Evolutionary conservation across 2,797 vertebrate genomes (phyloP).

Genomic region (Lithobates pipiens): DNA sequence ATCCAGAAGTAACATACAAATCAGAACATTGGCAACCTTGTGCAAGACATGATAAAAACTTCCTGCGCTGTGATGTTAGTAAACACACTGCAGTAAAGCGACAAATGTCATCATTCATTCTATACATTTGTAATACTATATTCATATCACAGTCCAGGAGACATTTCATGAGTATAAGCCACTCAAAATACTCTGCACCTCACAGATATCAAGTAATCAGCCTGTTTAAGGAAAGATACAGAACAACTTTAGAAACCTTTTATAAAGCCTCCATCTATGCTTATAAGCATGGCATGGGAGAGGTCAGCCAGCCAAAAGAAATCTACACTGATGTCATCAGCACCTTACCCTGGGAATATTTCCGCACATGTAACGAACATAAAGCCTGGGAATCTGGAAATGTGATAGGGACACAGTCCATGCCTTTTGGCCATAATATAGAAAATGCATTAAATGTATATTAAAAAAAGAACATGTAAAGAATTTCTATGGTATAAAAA

Average conservation of each 20-base stretch:
- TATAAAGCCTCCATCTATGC: constrained; percentile 54
- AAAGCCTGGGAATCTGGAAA: constrained; percentile 63
- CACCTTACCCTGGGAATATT: constrained; percentile 63
- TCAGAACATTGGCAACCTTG: too few relatives aligned
- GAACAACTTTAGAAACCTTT: constrained; percentile 46
- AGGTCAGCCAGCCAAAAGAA: constrained; percentile 60
- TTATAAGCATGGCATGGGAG: constrained; percentile 62
- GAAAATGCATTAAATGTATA: constrained; percentile 19
- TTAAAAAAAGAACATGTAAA: constrained; percentile 28
- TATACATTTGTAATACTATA: constrained; percentile 28
- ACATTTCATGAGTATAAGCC: constrained; percentile 5
- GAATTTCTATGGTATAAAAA: constrained; percentile 19
- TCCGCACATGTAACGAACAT: constrained; percentile 59
- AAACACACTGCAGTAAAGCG: background rate
- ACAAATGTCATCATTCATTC: constrained; percentile 4
- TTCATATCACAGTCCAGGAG: background rate
- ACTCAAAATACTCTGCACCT: constrained; percentile 21
- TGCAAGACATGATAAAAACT: too few relatives aligned
- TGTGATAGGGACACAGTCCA: constrained; percentile 57
- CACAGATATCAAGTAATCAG: constrained; percentile 23
- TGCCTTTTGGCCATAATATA: constrained; percentile 47
- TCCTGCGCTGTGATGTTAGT: background rate
- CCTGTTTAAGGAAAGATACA: constrained; percentile 34
- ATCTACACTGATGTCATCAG: constrained; percentile 60
- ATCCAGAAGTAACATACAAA: too few relatives aligned